Evolutionary conservation across 1,140 invertebrate genomes (phyloP), one percentile per base, ranked within the genome.

Genomic region (Anagrus nilaparvatae): DNA sequence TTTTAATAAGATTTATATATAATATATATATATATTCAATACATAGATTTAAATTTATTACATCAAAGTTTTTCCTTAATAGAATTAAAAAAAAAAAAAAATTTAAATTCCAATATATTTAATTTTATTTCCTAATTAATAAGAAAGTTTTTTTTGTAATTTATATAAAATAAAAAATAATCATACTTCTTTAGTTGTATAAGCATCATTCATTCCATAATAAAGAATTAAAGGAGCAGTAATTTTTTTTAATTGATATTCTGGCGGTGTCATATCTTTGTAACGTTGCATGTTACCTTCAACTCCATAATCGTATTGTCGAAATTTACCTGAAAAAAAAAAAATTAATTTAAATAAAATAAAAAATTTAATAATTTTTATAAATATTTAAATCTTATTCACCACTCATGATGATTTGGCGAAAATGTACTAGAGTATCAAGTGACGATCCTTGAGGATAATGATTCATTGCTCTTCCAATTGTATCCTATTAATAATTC

Each of bases 201-300:
- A 62, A 17, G 60, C 60, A 57, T 84, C 82, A 35, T 75, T 74
- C 7, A 61, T 46, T 7, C 72, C 73, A 53, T 78, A 80, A 50
- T 79, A 72, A 2, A 84, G 57, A 34, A 73, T 68, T 2, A 76
- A 70, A n/a, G 81, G 82, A 10, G 73, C 70, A 2, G 68, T 75
- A 12, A 86, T 73, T 46, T 72, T 73, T 2, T 61, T 61, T n/a
- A 80, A 51, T 47, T 77, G 67, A 48, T 80, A 81, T 2, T 58
- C 55, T 1, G 76, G 76, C 7, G 77, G 74, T 25, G 48, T 54
- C 2, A 55, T 32, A 19, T 58, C 61, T 8, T 63, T 62, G 46
- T 78, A 78, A 6, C 58, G 38, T 9, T 53, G 39, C 38, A 70
- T 56, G 53, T 79, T 79, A 6, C 33, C 30, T 8, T 46, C 47